A percentile compares a stretch with the other conserved stretches of the same genome.
These are phyloP conservation scores for Anneissia japonica DNA, from an alignment of 35 echinoderm and acorn worm genomes.

Conservation along the genomic window DNA sequence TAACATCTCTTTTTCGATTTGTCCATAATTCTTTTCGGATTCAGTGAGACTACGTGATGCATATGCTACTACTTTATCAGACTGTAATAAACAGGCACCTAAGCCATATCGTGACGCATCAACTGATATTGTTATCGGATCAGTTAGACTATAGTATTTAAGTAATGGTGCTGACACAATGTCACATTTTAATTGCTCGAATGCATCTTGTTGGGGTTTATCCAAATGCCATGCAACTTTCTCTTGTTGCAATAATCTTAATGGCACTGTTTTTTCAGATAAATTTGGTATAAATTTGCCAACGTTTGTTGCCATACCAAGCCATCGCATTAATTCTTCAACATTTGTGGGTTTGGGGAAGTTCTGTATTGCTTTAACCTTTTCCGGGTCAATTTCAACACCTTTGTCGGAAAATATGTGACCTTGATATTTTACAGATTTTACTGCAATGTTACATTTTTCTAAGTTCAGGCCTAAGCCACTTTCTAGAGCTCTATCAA, in stretches of 20 bases:
- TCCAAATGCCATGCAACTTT: constrained; percentile 27
- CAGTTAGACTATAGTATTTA: constrained; percentile 6
- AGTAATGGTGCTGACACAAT: constrained; percentile 34
- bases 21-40: constrained; percentile 26
- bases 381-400: neutral
- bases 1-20: constrained; percentile 38
- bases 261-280: neutral
- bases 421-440: neutral
- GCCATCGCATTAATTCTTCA: constrained; percentile 8
- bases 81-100: constrained; percentile 15
- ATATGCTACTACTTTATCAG: neutral
- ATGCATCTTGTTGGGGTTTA: no score
- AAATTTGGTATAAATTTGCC: constrained; percentile 42
- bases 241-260: constrained; percentile 18
- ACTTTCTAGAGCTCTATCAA: neutral
- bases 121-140: neutral
- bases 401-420: neutral
- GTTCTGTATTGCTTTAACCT: neutral
- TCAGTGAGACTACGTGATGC: constrained; percentile 11
- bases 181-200: no score
- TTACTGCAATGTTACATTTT: neutral
- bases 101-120: constrained; percentile 17
- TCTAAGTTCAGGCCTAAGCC: no score
- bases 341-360: constrained; percentile 4
- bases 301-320: constrained; percentile 31